These are phyloP conservation scores for Dreissena rostriformis DNA, from an alignment of 1,140 invertebrate species.

Conservation along the genomic window DNA sequence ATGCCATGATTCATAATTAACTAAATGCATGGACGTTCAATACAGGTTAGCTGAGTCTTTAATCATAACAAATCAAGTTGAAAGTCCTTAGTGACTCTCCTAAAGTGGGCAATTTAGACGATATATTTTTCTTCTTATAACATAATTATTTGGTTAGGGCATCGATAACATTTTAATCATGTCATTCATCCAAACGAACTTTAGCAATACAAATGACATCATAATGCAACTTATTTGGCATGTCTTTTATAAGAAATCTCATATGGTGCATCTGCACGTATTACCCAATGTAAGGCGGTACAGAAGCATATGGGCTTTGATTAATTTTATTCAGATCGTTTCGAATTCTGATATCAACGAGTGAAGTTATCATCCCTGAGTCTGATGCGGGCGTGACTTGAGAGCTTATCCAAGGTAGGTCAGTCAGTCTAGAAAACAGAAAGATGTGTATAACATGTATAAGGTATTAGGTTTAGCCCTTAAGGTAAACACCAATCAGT, in stretches of 20 bases:
- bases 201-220: no score
- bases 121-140: no score
- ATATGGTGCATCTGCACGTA: background rate
- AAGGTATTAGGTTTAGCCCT: no score
- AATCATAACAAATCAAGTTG: no score
- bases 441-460: background rate
- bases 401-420: conserved; percentile 22
- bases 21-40: background rate
- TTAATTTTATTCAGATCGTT: conserved; percentile 11
- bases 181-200: no score
- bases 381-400: background rate
- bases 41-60: background rate
- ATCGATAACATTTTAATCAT: no score
- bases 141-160: no score
- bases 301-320: conserved; percentile 17
- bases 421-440: conserved; percentile 2
- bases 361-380: conserved; percentile 5
- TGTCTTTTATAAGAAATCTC: background rate
- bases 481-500: no score
- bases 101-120: no score
- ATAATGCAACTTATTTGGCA: no score
- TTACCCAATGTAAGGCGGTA: conserved; percentile 33
- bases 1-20: background rate
- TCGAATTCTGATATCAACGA: conserved; percentile 11
- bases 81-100: no score